These are phyloP conservation scores for Sebastes nivosus DNA, from an alignment of 2,797 vertebrate genomes.

Conservation along the genomic window DNA sequence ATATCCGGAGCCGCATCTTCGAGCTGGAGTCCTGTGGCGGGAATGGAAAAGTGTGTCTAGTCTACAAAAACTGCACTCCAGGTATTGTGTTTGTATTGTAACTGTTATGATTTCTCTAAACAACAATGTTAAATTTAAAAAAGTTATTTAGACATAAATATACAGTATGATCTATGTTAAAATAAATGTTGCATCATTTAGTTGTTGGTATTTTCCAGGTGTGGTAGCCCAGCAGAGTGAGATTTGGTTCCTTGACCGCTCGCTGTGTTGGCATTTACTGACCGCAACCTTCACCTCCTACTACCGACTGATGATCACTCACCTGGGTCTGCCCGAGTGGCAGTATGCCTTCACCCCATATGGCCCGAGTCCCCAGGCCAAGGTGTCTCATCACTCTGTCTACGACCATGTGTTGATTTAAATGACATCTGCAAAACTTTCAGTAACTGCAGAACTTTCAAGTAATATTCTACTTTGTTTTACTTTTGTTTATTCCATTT, in stretches of 20 bases:
- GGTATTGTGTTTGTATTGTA: slow-evolving; percentile 75
- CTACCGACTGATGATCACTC: slow-evolving; percentile 94
- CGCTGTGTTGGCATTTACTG: slow-evolving; percentile 95
- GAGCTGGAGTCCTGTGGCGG: slow-evolving; percentile 93
- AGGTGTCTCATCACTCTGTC: slow-evolving; percentile 70
- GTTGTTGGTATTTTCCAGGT: slow-evolving; percentile 65
- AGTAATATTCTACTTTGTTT: background rate
- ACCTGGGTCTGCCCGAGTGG: slow-evolving; percentile 97
- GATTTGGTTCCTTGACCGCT: slow-evolving; percentile 96
- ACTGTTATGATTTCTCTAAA: background rate
- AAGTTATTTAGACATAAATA: background rate
- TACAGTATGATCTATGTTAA: background rate
- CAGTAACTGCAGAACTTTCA: background rate
- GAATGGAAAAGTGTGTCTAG: slow-evolving; percentile 94
- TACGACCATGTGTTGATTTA: background rate
- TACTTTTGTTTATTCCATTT: background rate
- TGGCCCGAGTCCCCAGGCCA: slow-evolving; percentile 93
- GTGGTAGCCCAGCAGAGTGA: slow-evolving; percentile 86
- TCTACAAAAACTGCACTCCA: slow-evolving; percentile 90
- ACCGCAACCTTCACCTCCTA: slow-evolving; percentile 93
- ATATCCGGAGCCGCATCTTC: slow-evolving; percentile 90
- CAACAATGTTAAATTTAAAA: background rate
- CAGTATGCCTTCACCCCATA: slow-evolving; percentile 94
- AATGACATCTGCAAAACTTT: background rate
- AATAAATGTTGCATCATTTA: background rate